phyloP scores from a whole-genome alignment of 2,888 invertebrate genomes.

The Sisyra nigra region DNA sequence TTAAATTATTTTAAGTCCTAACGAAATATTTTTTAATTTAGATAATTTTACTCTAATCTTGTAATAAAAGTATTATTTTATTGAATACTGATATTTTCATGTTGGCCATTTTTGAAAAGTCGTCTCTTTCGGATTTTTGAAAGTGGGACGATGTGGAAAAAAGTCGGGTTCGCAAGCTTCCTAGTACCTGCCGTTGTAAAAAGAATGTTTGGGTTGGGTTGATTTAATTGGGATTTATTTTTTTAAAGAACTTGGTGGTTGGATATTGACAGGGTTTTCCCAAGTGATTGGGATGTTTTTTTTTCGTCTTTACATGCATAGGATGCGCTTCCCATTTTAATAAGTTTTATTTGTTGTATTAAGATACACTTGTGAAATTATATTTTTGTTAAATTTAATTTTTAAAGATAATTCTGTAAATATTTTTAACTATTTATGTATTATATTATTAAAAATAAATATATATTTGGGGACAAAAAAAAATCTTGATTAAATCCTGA shows the following conservation, averaged over 20 bases:
- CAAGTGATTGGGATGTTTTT: too few relatives aligned
- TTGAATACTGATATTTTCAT: not conserved
- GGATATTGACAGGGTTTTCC: not conserved
- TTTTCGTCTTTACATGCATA: too few relatives aligned
- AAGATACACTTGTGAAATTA: not conserved
- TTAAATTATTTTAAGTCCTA: too few relatives aligned
- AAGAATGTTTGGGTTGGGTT: not conserved
- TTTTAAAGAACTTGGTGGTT: not conserved
- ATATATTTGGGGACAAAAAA: too few relatives aligned
- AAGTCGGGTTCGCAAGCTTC: conserved; percentile 1
- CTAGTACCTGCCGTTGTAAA: conserved; percentile 1
- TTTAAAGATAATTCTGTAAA: too few relatives aligned
- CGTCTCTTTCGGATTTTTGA: too few relatives aligned
- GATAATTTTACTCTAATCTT: too few relatives aligned
- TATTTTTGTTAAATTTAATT: not conserved
- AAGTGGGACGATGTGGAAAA: not conserved
- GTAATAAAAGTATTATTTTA: not conserved
- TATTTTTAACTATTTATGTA: too few relatives aligned
- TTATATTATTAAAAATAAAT: too few relatives aligned
- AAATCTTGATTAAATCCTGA: too few relatives aligned
- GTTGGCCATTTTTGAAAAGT: not conserved
- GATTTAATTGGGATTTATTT: not conserved
- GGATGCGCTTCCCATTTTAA: not conserved
- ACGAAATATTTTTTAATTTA: too few relatives aligned
- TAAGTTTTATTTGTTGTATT: not conserved